phyloP scores from a whole-genome alignment of 2,797 vertebrate species.

The Menidia menidia region DNA sequence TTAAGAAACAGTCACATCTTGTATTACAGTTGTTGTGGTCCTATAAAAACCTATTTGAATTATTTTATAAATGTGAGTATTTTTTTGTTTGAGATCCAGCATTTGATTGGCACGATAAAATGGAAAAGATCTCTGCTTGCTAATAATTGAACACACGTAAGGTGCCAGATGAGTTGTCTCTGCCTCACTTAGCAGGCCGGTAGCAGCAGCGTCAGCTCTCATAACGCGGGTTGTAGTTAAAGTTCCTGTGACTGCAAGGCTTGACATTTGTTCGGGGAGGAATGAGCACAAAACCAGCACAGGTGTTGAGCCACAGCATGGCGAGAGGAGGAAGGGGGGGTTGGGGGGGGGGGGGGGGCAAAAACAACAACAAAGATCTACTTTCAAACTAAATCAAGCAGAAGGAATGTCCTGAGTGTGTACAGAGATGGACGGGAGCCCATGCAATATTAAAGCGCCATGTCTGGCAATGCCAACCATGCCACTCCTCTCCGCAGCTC shows the following conservation, averaged over 20 bases:
- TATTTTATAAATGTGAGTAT: slow-evolving; percentile 3
- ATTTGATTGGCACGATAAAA: neutral
- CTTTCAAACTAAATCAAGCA: slow-evolving; percentile 87
- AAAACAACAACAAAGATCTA: slow-evolving; percentile 76
- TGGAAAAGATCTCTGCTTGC: slow-evolving; percentile 6
- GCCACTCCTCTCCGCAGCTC: slow-evolving; percentile 81
- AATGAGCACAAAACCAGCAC: slow-evolving; percentile 75
- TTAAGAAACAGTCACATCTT: neutral
- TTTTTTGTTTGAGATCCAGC: slow-evolving; percentile 11
- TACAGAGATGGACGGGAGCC: slow-evolving; percentile 85
- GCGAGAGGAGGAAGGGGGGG: slow-evolving; percentile 42
- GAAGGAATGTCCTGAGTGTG: slow-evolving; percentile 85
- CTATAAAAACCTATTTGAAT: too few species aligned
- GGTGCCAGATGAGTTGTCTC: slow-evolving; percentile 16
- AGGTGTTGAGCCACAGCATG: slow-evolving; percentile 79
- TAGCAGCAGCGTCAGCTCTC: slow-evolving; percentile 50
- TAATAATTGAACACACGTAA: slow-evolving; percentile 9
- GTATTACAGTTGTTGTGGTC: neutral
- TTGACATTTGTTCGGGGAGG: slow-evolving; percentile 75
- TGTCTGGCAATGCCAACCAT: slow-evolving; percentile 84
- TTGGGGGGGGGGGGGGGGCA: neutral
- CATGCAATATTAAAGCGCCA: slow-evolving; percentile 86
- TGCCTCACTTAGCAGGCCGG: slow-evolving; percentile 38
- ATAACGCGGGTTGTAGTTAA: slow-evolving; percentile 50
- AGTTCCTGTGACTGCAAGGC: slow-evolving; percentile 68